Percentiles rank a stretch among this genome's conserved stretches.
phyloP scores from a whole-genome alignment of 2,113 vertebrate species.

The Neolamprologus sp. region DNA sequence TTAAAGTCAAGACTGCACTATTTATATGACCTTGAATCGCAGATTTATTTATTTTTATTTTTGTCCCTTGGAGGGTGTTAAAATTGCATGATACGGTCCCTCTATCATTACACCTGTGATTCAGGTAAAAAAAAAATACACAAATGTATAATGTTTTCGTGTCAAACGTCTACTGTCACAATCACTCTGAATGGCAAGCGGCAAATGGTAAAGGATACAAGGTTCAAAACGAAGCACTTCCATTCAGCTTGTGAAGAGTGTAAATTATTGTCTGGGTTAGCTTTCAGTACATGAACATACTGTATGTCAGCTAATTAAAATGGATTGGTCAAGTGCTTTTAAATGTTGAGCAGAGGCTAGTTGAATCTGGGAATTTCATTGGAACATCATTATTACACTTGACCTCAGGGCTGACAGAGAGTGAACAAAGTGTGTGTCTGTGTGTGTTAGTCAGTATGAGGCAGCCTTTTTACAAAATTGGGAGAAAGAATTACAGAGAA shows the following conservation, averaged over 20 bases:
- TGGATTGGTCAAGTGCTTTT: constrained; percentile 18
- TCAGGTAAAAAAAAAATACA: not conserved
- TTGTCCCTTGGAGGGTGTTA: not conserved
- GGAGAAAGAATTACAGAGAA: not conserved
- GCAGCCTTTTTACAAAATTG: not conserved
- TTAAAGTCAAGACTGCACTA: not conserved
- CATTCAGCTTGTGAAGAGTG: not conserved
- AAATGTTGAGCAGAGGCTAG: constrained; percentile 7
- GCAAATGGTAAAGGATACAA: not conserved
- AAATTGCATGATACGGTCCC: not conserved
- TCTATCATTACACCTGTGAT: not conserved
- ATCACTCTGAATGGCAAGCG: not conserved
- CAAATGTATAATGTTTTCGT: not conserved
- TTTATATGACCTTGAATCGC: not conserved
- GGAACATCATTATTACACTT: constrained; percentile 16
- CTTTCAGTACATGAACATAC: not conserved
- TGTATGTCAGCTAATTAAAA: constrained; percentile 7
- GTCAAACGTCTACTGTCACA: not conserved
- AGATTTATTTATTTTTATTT: not conserved
- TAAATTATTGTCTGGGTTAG: not conserved
- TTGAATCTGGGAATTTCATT: constrained; percentile 10
- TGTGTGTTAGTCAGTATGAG: not conserved
- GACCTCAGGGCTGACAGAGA: not conserved
- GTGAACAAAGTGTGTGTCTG: not conserved
- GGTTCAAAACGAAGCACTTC: not conserved